Evolutionary conservation across 2,888 invertebrate species (phyloP).

Genomic region (Ommatoiulus sabulosus): DNA sequence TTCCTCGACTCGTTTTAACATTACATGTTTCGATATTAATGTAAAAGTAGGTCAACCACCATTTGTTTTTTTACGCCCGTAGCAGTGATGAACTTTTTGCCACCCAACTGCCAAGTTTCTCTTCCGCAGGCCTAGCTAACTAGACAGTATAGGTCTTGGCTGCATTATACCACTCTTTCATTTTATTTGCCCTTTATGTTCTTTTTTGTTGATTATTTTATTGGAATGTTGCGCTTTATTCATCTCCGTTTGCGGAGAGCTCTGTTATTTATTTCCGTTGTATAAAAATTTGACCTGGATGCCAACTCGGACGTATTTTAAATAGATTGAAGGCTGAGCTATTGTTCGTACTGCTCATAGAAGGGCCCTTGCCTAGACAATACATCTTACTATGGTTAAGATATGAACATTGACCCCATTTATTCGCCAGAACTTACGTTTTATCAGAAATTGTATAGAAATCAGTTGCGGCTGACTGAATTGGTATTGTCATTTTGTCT

Average conservation of each 20-base stretch:
- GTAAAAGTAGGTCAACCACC: background rate
- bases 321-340: background rate
- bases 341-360: background rate
- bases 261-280: conserved; percentile 17
- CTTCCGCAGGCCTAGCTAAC: background rate
- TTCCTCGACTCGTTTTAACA: background rate
- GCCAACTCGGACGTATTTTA: background rate
- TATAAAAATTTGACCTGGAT: background rate
- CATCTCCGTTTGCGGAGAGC: background rate
- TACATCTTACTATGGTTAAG: background rate
- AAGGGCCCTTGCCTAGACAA: background rate
- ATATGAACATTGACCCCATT: background rate
- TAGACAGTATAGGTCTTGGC: background rate
- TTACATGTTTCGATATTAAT: background rate
- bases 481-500: no score
- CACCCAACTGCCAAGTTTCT: background rate
- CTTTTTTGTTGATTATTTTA: conserved; percentile 1
- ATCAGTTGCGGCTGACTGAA: no score
- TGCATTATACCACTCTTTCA: background rate
- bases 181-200: background rate
- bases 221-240: background rate
- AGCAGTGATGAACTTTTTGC: background rate
- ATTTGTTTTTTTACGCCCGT: no score
- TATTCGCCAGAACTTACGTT: background rate
- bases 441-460: background rate